A percentile compares a stretch with the other conserved stretches of the same genome.
These are phyloP conservation scores for Aphyosemion australe DNA, from an alignment of 2,113 vertebrate species.

Conservation along the genomic window DNA sequence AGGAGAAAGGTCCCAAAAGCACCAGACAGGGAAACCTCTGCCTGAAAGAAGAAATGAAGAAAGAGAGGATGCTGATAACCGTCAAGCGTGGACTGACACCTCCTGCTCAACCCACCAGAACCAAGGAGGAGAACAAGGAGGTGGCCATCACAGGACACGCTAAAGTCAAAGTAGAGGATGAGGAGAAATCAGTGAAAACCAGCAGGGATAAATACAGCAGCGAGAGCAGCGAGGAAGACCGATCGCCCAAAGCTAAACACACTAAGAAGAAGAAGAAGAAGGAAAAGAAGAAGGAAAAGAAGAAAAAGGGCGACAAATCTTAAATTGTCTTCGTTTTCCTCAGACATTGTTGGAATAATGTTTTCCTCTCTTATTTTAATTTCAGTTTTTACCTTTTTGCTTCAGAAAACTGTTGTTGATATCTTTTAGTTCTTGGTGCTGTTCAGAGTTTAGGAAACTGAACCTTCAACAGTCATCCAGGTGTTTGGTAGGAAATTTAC, in stretches of 20 bases:
- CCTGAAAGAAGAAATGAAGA: conserved; percentile 61
- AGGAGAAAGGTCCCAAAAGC: conserved; percentile 14
- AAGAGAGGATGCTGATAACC: conserved; percentile 65
- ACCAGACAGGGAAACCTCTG: conserved; percentile 17
- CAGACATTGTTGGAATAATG: neutral
- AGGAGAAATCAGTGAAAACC: neutral
- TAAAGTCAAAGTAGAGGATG: conserved; percentile 14
- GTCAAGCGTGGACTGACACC: conserved; percentile 35
- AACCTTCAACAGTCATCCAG: too few species aligned
- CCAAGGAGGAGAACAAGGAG: conserved; percentile 38
- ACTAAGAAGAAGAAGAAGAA: conserved; percentile 63
- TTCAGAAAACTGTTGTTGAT: neutral
- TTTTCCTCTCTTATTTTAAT: neutral
- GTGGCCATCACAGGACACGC: neutral
- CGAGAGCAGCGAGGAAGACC: conserved; percentile 38
- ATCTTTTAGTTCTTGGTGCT: neutral
- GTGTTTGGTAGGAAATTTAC: too few species aligned
- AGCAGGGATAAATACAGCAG: conserved; percentile 1
- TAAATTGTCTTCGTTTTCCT: conserved; percentile 6
- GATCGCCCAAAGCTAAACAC: conserved; percentile 31
- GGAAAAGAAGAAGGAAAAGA: conserved; percentile 48
- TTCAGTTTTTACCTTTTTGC: neutral
- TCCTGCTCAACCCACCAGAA: neutral
- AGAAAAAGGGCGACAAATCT: conserved; percentile 36
- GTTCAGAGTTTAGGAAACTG: neutral